These are phyloP conservation scores for Eolophus roseicapilla DNA, from an alignment of 2,113 vertebrate species.

Conservation along the genomic window DNA sequence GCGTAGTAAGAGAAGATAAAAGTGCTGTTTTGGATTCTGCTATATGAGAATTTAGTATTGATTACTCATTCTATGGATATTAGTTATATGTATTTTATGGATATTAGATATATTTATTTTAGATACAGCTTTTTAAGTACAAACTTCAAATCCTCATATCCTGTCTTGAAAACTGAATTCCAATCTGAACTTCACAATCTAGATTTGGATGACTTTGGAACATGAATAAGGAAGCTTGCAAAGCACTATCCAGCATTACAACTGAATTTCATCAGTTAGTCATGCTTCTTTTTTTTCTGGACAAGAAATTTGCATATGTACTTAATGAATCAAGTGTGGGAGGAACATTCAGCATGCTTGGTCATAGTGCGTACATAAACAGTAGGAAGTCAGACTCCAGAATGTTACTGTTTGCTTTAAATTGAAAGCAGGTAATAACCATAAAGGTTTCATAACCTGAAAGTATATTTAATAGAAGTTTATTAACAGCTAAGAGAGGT, in stretches of 20 bases:
- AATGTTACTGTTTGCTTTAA: neutral
- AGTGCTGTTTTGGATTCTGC: neutral
- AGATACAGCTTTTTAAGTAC: neutral
- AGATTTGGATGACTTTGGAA: neutral
- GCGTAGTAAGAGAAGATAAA: neutral
- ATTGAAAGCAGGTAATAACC: neutral
- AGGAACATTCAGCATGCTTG: neutral
- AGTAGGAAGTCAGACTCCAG: neutral
- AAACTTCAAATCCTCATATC: neutral
- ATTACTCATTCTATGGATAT: neutral
- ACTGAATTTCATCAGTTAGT: neutral
- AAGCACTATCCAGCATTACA: neutral
- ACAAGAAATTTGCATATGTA: neutral
- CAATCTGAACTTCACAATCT: neutral
- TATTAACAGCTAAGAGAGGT: neutral
- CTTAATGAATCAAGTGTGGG: neutral
- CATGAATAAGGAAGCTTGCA: neutral
- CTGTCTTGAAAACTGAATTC: neutral
- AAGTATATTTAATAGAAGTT: neutral
- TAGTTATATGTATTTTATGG: neutral
- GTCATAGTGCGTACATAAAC: accelerated
- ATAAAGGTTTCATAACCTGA: neutral
- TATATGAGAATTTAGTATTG: neutral
- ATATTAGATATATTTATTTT: neutral
- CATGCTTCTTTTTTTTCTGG: neutral